These are phyloP conservation scores for Hypomecis punctinalis DNA, from an alignment of 2,888 invertebrate species.

Conservation along the genomic window DNA sequence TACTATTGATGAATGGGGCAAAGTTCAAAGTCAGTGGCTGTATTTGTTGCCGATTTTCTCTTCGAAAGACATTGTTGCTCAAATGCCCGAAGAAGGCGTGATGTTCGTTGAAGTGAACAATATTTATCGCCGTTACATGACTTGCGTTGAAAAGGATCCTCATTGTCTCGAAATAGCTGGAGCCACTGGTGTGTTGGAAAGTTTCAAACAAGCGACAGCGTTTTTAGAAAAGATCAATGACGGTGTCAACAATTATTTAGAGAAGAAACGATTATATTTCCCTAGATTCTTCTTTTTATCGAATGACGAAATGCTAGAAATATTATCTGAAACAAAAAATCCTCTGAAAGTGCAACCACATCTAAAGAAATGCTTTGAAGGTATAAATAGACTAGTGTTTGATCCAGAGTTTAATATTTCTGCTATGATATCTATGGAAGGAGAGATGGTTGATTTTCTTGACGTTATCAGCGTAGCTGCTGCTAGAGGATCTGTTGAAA, in stretches of 20 bases:
- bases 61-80: slow-evolving; percentile 93
- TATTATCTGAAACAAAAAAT: slow-evolving; percentile 95
- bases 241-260: slow-evolving; percentile 92
- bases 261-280: slow-evolving; percentile 93
- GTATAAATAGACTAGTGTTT: slow-evolving; percentile 90
- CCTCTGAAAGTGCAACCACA: slow-evolving; percentile 93
- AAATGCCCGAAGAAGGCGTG: slow-evolving; percentile 93
- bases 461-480: slow-evolving; percentile 88
- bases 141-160: slow-evolving; percentile 85
- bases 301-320: slow-evolving; percentile 95
- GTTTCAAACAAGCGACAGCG: slow-evolving; percentile 87
- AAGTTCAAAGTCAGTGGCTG: slow-evolving; percentile 94
- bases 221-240: slow-evolving; percentile 92
- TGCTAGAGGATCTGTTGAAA: slow-evolving; percentile 93
- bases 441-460: slow-evolving; percentile 88
- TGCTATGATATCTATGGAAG: slow-evolving; percentile 91
- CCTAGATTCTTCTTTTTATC: slow-evolving; percentile 96
- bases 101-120: slow-evolving; percentile 91
- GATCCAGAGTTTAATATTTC: slow-evolving; percentile 89
- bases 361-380: slow-evolving; percentile 95
- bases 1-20: slow-evolving; percentile 93
- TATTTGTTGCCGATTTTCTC: slow-evolving; percentile 95
- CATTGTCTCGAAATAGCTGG: slow-evolving; percentile 88
- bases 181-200: slow-evolving; percentile 87
- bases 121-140: slow-evolving; percentile 88